Evolutionary conservation across 1,140 invertebrate genomes (phyloP).

Genomic region (Aphaenogaster floridana): DNA sequence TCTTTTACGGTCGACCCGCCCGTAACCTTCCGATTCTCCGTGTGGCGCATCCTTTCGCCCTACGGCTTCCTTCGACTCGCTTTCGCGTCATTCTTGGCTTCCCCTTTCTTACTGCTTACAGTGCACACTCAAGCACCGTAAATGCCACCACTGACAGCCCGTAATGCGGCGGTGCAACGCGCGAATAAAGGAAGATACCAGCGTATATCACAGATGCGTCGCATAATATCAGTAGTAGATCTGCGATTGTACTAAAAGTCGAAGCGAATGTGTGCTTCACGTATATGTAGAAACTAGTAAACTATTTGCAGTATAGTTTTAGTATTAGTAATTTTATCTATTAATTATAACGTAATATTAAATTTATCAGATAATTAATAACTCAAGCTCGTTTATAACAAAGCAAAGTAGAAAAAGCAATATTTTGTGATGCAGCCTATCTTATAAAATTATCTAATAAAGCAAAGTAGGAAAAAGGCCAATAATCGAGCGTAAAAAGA

Average conservation of each 20-base stretch:
- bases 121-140: conserved; percentile 26
- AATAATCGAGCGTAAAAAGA: no score
- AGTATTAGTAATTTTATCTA: not conserved
- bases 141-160: conserved; percentile 19
- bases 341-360: not conserved
- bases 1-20: conserved; percentile 45
- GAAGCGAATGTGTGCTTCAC: not conserved
- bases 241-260: not conserved
- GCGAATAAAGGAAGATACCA: conserved; percentile 1
- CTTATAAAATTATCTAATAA: conserved; percentile 15
- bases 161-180: not conserved
- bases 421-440: not conserved
- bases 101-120: not conserved
- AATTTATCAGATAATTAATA: not conserved
- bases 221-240: not conserved
- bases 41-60: not conserved
- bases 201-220: not conserved
- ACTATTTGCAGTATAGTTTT: not conserved
- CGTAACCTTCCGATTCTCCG: conserved; percentile 19
- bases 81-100: not conserved
- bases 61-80: not conserved
- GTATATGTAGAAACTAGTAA: not conserved
- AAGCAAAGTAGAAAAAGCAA: not conserved
- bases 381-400: no score
- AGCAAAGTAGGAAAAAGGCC: no score